Evolutionary conservation across 2,113 vertebrate genomes (phyloP), one percentile per base, ranked within the genome.

Genomic region (Hippoglossus stenolepis): DNA sequence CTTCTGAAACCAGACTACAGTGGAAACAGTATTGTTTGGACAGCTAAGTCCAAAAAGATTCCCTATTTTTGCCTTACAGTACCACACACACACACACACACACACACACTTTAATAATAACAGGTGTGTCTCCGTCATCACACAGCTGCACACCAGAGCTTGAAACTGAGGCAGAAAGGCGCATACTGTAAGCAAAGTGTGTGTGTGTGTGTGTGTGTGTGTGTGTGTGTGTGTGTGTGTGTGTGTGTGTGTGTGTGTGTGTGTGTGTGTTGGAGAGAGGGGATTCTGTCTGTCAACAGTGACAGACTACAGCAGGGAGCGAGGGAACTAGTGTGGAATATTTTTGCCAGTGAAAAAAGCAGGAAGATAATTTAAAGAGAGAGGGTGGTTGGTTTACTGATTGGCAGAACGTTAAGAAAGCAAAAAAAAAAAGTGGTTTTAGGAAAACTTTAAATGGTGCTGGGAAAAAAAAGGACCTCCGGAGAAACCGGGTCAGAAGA

Each of bases 131-230:
- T 86, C 57, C 31, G 62, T 86, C 73, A 65, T 85, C 43, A 58
- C 59, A 80, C 89, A 91, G 83, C 86, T 90, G 81, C 81, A 80
- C 84, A 80, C 62, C 79, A 87, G 81, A 85, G 70, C 57, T 45
- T 26, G 49, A 74, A 69, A 79, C 38, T 51, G 26, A 75, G 70
- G 18, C 58, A 56, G 70, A 49, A 51, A 73, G 40, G 58, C 53
- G 43, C 40, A 35, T 49, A 40, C 53, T 54, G n/a, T 54, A 61
- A 28, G 31, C 26, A 35, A 35, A 61, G 28, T 62, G 59, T 62
- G 31, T 62, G 15, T 20, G 15, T 28, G 24, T 31, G 15, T 31
- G 26, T 31, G 59, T 10, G 28, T 6, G 26, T 5, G 6, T 24
- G 23, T 14, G 56, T 10, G 58, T 28, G 28, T 28, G 28, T 28